Conservation (phyloP, 2,888 invertebrate species). For the Cataglyphis altisquamis region DNA sequence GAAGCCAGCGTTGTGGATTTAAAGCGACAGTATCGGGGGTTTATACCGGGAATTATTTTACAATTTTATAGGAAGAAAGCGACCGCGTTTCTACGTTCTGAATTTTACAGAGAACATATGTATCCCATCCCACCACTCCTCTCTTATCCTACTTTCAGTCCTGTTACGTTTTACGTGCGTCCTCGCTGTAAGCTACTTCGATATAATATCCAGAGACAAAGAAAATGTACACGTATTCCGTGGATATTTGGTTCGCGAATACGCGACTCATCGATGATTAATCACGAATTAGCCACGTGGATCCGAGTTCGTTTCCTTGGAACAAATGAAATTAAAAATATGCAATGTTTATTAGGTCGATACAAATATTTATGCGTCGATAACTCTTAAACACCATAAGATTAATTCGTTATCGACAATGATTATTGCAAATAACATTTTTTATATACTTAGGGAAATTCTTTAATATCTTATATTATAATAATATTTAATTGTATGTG, state of each 20-base stretch:
- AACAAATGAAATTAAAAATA: slow-evolving; percentile 23
- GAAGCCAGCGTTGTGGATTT: slow-evolving; percentile 65
- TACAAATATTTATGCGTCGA: not conserved
- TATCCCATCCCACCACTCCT: slow-evolving; percentile 36
- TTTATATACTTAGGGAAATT: not conserved
- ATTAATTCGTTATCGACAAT: slow-evolving; percentile 19
- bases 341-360: slow-evolving; percentile 5
- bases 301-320: slow-evolving; percentile 2
- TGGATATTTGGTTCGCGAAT: not conserved
- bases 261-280: slow-evolving; percentile 32
- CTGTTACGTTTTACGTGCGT: slow-evolving; percentile 47
- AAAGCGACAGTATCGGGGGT: slow-evolving; percentile 64
- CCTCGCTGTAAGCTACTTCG: slow-evolving; percentile 50
- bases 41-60: slow-evolving; percentile 70
- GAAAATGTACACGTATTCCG: slow-evolving; percentile 14
- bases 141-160: slow-evolving; percentile 26
- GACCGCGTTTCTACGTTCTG: slow-evolving; percentile 66
- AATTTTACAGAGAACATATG: slow-evolving; percentile 65
- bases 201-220: slow-evolving; percentile 40
- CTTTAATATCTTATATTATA: not conserved
- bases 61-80: slow-evolving; percentile 67
- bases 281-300: slow-evolving; percentile 34
- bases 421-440: not conserved
- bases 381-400: not conserved
- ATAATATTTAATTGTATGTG: not conserved